Evolutionary conservation across 2,113 vertebrate genomes (phyloP), one percentile per base, ranked within the genome.

Genomic region (Narcine bancroftii): DNA sequence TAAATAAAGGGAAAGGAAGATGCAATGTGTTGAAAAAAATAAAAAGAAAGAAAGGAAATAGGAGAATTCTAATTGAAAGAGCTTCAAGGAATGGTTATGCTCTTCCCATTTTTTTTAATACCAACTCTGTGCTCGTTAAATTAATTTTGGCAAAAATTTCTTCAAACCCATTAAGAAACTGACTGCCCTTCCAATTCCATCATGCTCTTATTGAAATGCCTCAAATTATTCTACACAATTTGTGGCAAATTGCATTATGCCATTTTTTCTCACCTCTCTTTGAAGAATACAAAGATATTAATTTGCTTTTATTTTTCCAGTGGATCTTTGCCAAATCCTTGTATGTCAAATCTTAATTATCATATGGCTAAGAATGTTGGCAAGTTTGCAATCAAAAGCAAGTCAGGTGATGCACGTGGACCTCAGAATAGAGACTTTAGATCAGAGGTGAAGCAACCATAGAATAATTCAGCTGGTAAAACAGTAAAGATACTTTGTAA

Each of bases 61-160:
- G 9, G 36, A 75, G 72, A 94, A 93, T 93, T 93, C 92, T 15
- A 92, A 77, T 93, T 94, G 92, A 71, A 92, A 93, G 94, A 92
- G 83, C 93, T 94, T 85, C 79, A 92, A 75, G n/a, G 42, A 93
- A 93, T 29, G 42, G 45, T 47, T 9, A 1, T 47, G 26, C 11
- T 79, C 42, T 26, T 29, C 42, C 76, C 6, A 79, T 10, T 24
- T 9, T 47, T 7, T 79, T 50, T 26, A 79, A 79, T 47, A 79
- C 24, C 45, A 77, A 45, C 21, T 77, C 2, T 77, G 75, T 19
- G 15, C 36, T 6, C n/a, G 29, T 7, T 33, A 36, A 75, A 15
- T 75, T 75, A 36, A n/a, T 11, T 7, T 45, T 21, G 1, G 24
- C 29, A 4, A 45, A 17, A 42, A 11, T 50, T 50, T 13, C 47